Base-by-base conservation (phyloP, 2,888 invertebrate species). In the Cyrtodaria siliqua region DNA sequence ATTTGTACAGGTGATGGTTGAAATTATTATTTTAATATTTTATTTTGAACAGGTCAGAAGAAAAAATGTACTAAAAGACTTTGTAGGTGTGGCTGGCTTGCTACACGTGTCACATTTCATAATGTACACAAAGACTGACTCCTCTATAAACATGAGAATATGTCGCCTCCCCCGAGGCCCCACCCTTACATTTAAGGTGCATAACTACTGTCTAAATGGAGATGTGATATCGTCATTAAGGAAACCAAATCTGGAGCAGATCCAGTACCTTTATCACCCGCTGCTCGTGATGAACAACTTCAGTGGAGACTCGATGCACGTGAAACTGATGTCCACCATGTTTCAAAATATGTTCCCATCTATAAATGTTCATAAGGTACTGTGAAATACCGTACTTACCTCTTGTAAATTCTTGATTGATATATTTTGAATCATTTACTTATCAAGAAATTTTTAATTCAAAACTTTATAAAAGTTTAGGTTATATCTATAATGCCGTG, bases 281-380 rank as follows among this genome's bases (percentile, higher is more conserved):
- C 94, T 99, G 16, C 96, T 99, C 14, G 96, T 99, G 42, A 92
- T 94, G 92, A 94, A 94, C 75, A 93, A 92, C 63, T 98, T 99
- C 92, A 96, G 96, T 20, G 97, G 97, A 0, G 97, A 97, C 92
- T 97, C 96, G 40, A 80, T 86, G 69, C 89, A 92, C 52, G 79
- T 90, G n/a, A 90, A 91, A 72, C 94, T 99, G 20, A 97, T 98
- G 96, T 96, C 98, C 2, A 96, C 97, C 16, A 98, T 97, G 94
- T 98, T 99, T 92, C 99, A 99, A 94, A 99, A 98, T 90, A 97
- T 99, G 98, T 99, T 99, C 92, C 99, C 99, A 0, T 96, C 97
- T 0, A 97, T 99, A 64, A 99, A 99, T 93, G 95, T 99, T 77
- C 96, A 97, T 40, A 96, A 96, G 86, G 97, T 97, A 93, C n/a